These are phyloP conservation scores for Smittia aterrima DNA, from an alignment of 2,888 invertebrate species.

Conservation along the genomic window DNA sequence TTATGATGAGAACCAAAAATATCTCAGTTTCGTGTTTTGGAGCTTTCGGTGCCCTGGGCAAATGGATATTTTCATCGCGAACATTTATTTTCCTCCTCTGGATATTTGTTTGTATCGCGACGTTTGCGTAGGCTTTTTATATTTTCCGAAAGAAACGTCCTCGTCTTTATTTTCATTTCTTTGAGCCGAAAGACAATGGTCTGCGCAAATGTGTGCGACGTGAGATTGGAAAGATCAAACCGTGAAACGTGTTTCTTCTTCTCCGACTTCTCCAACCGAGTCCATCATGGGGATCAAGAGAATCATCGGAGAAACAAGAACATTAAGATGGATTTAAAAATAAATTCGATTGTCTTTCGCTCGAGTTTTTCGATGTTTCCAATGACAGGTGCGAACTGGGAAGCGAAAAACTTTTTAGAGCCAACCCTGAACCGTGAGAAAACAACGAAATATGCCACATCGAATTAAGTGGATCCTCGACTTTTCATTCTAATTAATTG, in stretches of 20 bases:
- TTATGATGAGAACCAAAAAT: conserved; percentile 21
- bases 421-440: not conserved
- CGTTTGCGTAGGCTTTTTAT: conserved; percentile 6
- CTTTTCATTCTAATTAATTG: conserved; percentile 39
- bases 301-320: conserved; percentile 19
- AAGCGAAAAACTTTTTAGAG: not conserved
- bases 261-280: conserved; percentile 36
- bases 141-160: not conserved
- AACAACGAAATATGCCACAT: not conserved
- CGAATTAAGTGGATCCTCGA: conserved; percentile 29
- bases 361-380: not conserved
- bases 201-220: conserved; percentile 22
- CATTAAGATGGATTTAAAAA: conserved; percentile 40
- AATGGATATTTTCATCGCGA: conserved; percentile 41
- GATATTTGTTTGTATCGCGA: conserved; percentile 36
- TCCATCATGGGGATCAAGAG: conserved; percentile 2
- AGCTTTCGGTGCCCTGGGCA: conserved; percentile 29
- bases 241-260: conserved; percentile 27
- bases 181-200: conserved; percentile 28
- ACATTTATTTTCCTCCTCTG: conserved; percentile 25
- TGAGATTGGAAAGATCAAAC: conserved; percentile 19
- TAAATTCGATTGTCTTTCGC: conserved; percentile 38
- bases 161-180: not conserved
- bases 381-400: not conserved
- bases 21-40: conserved; percentile 34